Conservation (phyloP, 2,797 vertebrate species). For the Lacerta agilis region DNA sequence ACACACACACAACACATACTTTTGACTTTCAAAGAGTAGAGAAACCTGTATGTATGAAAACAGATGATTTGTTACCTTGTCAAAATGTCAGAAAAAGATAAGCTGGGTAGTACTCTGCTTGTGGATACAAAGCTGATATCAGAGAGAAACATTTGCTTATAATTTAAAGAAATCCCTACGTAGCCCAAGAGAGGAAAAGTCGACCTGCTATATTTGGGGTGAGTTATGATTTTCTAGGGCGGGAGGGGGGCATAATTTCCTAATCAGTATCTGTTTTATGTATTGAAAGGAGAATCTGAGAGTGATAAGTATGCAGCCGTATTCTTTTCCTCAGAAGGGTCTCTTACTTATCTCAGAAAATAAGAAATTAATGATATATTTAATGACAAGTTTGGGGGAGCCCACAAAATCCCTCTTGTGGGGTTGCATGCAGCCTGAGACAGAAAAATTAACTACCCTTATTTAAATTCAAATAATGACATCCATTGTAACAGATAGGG, state of each 20-base stretch:
- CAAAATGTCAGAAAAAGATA: not conserved
- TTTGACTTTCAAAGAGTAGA: slow-evolving; percentile 3
- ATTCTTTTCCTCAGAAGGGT: not conserved
- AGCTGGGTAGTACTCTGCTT: not conserved
- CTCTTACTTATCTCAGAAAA: not conserved
- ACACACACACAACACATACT: fast-evolving
- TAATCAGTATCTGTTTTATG: not conserved
- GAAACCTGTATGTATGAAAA: not conserved
- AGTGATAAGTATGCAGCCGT: not conserved
- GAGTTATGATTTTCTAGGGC: not conserved
- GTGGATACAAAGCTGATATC: not conserved
- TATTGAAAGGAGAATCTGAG: not conserved
- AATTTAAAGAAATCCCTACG: not conserved
- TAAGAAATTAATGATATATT: not conserved
- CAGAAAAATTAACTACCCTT: no score
- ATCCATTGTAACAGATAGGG: not conserved
- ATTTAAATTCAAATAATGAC: not conserved
- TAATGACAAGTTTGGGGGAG: no score
- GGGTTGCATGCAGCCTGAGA: no score
- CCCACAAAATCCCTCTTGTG: no score
- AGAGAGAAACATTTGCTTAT: not conserved
- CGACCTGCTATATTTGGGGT: not conserved
- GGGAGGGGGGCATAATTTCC: not conserved
- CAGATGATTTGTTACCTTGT: not conserved
- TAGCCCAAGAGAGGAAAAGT: not conserved